Percentiles rank a stretch among this genome's conserved stretches.
phyloP scores from a whole-genome alignment of 2,113 vertebrate genomes.

The Salvator merianae region DNA sequence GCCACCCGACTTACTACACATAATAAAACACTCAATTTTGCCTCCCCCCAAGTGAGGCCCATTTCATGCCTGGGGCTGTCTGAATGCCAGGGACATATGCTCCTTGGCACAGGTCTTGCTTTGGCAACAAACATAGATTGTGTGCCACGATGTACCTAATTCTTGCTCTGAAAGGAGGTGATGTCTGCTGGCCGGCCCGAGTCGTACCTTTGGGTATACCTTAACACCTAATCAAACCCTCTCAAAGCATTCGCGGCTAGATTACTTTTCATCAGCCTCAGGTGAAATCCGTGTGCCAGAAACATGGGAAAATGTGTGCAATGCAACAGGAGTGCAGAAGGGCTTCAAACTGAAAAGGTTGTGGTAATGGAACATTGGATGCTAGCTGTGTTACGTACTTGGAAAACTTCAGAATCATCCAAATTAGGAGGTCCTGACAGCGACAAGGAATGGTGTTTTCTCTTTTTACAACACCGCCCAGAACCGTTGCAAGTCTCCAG shows the following conservation, averaged over 20 bases:
- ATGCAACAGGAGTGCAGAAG: background rate
- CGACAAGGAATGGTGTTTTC: background rate
- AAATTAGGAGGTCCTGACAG: background rate
- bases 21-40: slow-evolving; percentile 1
- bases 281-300: background rate
- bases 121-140: slow-evolving; percentile 9
- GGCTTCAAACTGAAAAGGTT: slow-evolving; percentile 9
- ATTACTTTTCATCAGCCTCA: background rate
- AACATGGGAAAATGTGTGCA: background rate
- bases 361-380: background rate
- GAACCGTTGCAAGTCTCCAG: background rate
- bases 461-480: background rate
- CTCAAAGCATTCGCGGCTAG: background rate
- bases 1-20: background rate
- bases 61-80: background rate
- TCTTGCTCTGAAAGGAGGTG: background rate
- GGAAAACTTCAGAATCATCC: background rate
- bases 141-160: background rate
- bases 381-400: background rate
- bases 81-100: background rate
- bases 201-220: background rate
- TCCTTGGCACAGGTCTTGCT: background rate
- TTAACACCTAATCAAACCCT: slow-evolving; percentile 14
- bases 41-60: slow-evolving; percentile 5
- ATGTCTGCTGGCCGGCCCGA: background rate